Evolutionary conservation across 1,140 invertebrate species (phyloP).

Genomic region (Drosophila orena): DNA sequence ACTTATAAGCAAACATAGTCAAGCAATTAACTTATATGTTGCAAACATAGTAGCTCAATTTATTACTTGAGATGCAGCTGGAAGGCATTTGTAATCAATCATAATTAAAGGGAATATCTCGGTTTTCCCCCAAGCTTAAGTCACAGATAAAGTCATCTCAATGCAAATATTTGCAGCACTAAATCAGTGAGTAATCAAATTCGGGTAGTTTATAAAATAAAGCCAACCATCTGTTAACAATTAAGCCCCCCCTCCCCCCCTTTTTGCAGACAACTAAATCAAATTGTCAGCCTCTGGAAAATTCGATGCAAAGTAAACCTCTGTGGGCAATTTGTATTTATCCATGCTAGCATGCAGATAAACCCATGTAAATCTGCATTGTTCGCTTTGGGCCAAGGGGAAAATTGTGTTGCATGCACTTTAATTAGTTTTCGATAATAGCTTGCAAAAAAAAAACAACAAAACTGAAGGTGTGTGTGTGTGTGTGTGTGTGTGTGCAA

Average conservation of each 20-base stretch:
- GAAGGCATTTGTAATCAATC: not conserved
- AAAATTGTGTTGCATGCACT: conserved; percentile 39
- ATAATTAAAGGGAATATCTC: not conserved
- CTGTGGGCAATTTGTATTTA: conserved; percentile 21
- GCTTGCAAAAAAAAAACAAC: conserved; percentile 26
- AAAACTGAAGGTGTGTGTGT: not conserved
- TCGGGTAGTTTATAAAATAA: not conserved
- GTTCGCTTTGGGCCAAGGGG: conserved; percentile 4
- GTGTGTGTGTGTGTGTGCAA: conserved; percentile 3
- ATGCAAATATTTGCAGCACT: not conserved
- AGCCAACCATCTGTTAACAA: not conserved
- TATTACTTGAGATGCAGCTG: not conserved
- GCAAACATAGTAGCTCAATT: no score
- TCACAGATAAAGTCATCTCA: not conserved
- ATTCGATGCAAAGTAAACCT: not conserved
- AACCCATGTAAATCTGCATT: conserved; percentile 5
- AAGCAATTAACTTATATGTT: no score
- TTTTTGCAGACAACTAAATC: not conserved
- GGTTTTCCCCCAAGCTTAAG: not conserved
- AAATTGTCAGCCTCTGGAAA: not conserved
- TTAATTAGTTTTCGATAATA: conserved; percentile 62
- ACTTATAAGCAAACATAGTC: no score
- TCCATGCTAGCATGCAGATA: conserved; percentile 4
- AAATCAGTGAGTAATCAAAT: not conserved
- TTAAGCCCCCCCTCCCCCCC: not conserved